Conservation (phyloP, 2,888 invertebrate species). For the Lacanobia oleracea region DNA sequence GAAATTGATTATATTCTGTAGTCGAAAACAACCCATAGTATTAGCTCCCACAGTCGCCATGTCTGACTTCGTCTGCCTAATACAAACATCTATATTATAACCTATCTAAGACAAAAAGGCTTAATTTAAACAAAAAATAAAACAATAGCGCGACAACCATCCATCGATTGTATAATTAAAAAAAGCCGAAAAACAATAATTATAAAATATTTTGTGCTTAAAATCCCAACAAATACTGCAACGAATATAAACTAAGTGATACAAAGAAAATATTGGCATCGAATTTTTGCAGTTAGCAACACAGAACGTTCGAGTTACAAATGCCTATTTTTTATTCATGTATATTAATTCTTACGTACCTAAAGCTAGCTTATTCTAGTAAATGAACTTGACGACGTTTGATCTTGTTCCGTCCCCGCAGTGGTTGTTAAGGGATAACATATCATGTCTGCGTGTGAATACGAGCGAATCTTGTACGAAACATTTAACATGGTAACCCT, state of each 20-base stretch:
- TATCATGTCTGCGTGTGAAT: conserved; percentile 58
- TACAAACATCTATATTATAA: conserved; percentile 86
- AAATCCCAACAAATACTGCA: conserved; percentile 83
- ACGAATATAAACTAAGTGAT: conserved; percentile 77
- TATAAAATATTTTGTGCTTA: conserved; percentile 77
- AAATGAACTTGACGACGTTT: conserved; percentile 77
- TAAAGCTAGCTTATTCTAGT: conserved; percentile 85
- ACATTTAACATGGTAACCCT: conserved; percentile 64
- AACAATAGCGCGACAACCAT: conserved; percentile 81
- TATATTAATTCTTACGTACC: conserved; percentile 80
- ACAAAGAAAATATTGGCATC: conserved; percentile 75
- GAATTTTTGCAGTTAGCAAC: conserved; percentile 79
- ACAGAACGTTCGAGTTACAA: conserved; percentile 82
- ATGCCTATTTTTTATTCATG: conserved; percentile 80
- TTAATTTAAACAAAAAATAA: conserved; percentile 74
- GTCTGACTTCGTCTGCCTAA: conserved; percentile 77
- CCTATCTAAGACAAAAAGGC: conserved; percentile 88
- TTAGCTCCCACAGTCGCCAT: conserved; percentile 68
- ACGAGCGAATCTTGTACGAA: conserved; percentile 63
- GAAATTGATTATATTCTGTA: conserved; percentile 51
- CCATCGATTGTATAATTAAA: conserved; percentile 78
- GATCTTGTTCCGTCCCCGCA: conserved; percentile 65
- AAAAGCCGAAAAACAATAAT: conserved; percentile 74
- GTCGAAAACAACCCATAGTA: conserved; percentile 67
- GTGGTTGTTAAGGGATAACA: conserved; percentile 65